Percentiles rank a stretch among this genome's conserved stretches.
These are phyloP conservation scores for Ceratosolen fusciceps DNA, from an alignment of 1,140 invertebrate species.

Conservation along the genomic window DNA sequence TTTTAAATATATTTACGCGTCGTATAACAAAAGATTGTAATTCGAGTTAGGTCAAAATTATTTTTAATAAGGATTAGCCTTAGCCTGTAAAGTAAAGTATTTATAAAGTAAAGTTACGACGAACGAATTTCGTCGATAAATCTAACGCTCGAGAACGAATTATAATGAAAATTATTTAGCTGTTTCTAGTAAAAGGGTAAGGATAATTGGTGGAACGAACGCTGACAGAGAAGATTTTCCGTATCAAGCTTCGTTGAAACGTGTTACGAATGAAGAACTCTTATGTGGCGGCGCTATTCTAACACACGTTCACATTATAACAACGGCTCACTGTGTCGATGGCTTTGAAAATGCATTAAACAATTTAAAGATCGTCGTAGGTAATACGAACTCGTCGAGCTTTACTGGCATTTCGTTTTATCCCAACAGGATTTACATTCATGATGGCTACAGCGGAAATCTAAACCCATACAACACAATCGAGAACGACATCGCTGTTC, in stretches of 20 bases:
- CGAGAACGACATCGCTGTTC: constrained; percentile 1
- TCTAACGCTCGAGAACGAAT: too few species aligned
- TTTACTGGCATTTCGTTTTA: background rate
- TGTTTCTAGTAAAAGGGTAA: background rate
- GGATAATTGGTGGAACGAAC: background rate
- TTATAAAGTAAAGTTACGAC: too few species aligned
- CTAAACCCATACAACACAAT: background rate
- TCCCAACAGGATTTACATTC: background rate
- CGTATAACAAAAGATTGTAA: too few species aligned
- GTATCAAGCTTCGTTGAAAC: background rate
- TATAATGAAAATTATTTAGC: background rate
- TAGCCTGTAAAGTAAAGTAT: too few species aligned
- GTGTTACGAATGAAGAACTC: background rate
- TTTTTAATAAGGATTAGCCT: too few species aligned
- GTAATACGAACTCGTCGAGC: background rate
- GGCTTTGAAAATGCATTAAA: background rate
- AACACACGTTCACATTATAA: background rate
- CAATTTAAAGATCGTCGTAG: background rate
- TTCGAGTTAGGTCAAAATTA: too few species aligned
- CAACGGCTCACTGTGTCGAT: constrained; percentile 10
- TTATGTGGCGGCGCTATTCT: constrained; percentile 13
- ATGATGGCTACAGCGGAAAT: background rate
- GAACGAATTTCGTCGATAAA: too few species aligned
- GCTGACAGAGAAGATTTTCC: background rate
- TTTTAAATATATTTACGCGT: too few species aligned